These are phyloP conservation scores for Augiades crinisus DNA, from an alignment of 2,888 invertebrate species.

Conservation along the genomic window DNA sequence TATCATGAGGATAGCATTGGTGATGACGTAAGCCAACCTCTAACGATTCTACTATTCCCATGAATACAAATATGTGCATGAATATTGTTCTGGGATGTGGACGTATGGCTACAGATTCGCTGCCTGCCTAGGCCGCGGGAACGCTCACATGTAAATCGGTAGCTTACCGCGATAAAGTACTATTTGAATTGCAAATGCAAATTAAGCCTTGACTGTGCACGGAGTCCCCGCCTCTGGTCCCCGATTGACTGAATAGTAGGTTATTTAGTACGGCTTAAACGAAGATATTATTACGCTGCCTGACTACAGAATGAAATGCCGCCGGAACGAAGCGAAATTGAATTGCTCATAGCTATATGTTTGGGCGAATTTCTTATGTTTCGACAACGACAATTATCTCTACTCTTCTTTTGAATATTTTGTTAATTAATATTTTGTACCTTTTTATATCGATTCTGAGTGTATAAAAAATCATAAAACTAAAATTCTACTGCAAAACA, in stretches of 20 bases:
- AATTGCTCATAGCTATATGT: too few species aligned
- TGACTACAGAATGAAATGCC: too few species aligned
- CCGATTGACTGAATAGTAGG: conserved; percentile 30
- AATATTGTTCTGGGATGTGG: not conserved
- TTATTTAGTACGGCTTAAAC: conserved; percentile 22
- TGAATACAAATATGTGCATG: not conserved
- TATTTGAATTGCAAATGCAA: conserved; percentile 57
- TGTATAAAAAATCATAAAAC: too few species aligned
- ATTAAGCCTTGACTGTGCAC: conserved; percentile 39
- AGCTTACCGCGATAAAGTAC: conserved; percentile 41
- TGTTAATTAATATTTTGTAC: too few species aligned
- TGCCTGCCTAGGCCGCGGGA: conserved; percentile 31
- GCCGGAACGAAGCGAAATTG: not conserved
- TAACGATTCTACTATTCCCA: too few species aligned
- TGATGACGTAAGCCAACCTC: too few species aligned
- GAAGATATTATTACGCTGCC: conserved; percentile 11
- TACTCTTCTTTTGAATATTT: too few species aligned
- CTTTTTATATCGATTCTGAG: too few species aligned
- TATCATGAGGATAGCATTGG: too few species aligned
- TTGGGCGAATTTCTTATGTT: too few species aligned
- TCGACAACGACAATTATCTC: too few species aligned
- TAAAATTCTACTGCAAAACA: too few species aligned
- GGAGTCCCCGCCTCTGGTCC: conserved; percentile 22
- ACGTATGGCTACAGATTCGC: conserved; percentile 9
- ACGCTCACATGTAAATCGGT: conserved; percentile 41